Conservation (phyloP, 2,797 vertebrate genomes). For the Acanthurus lineatus region DNA sequence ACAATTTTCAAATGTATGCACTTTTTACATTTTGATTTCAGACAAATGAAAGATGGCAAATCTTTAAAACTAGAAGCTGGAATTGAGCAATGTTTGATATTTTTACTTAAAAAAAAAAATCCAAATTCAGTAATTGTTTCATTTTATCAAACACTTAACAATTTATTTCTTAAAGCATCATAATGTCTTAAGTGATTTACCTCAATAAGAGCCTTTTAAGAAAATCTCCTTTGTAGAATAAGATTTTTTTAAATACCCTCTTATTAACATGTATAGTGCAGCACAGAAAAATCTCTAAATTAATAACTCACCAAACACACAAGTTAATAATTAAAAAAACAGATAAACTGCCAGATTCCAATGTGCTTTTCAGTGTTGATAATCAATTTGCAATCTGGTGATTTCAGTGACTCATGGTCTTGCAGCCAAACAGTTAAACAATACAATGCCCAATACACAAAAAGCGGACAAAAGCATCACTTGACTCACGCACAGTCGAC, state of each 20-base stretch:
- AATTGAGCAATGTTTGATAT: too few species aligned
- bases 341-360: slow-evolving; percentile 36
- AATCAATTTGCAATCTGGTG: slow-evolving; percentile 58
- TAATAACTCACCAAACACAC: slow-evolving; percentile 17
- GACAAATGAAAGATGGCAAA: too few species aligned
- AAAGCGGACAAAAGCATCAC: slow-evolving; percentile 12
- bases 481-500: slow-evolving; percentile 5
- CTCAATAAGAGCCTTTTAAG: neutral
- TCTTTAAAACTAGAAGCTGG: too few species aligned
- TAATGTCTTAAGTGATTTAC: too few species aligned
- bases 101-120: too few species aligned
- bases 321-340: neutral
- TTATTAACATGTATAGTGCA: neutral
- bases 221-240: neutral
- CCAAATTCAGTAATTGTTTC: too few species aligned
- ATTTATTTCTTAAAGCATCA: too few species aligned
- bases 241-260: neutral
- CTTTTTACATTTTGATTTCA: too few species aligned
- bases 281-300: neutral
- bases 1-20: too few species aligned
- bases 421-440: slow-evolving; percentile 33
- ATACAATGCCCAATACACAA: slow-evolving; percentile 41
- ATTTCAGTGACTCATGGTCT: slow-evolving; percentile 37
- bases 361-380: slow-evolving; percentile 44
- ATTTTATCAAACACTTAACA: too few species aligned